Conservation (phyloP, 2,113 vertebrate species). For the Rhynchopsitta pachyrhyncha region DNA sequence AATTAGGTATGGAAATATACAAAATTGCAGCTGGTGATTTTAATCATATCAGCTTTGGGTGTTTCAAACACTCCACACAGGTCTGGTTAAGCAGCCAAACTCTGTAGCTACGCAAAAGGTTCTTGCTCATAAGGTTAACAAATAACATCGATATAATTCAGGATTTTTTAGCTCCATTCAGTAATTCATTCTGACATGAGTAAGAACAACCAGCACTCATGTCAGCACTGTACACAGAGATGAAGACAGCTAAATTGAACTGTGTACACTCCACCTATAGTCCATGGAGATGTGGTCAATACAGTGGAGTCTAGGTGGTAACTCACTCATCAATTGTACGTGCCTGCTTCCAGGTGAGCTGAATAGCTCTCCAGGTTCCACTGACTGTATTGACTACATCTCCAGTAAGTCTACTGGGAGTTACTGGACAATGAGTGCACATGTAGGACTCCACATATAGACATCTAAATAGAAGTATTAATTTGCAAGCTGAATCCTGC, state of each 20-base stretch:
- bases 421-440: background rate
- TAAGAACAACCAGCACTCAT: background rate
- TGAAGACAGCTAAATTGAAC: conserved; percentile 15
- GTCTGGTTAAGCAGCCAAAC: background rate
- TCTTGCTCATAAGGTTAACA: background rate
- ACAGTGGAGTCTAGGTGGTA: background rate
- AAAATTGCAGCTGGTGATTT: background rate
- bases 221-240: background rate
- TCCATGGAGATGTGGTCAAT: background rate
- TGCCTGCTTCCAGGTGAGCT: background rate
- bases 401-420: background rate
- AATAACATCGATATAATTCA: background rate
- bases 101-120: accelerated
- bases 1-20: background rate
- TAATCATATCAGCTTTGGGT: background rate
- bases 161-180: background rate
- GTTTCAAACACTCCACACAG: background rate
- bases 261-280: background rate
- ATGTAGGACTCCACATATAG: background rate
- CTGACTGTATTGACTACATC: background rate
- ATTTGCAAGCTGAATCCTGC: background rate
- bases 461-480: background rate
- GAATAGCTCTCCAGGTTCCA: background rate
- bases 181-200: background rate
- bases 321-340: background rate